These are phyloP conservation scores for Cheilosia vernalis DNA, from an alignment of 2,888 invertebrate species.

Conservation along the genomic window DNA sequence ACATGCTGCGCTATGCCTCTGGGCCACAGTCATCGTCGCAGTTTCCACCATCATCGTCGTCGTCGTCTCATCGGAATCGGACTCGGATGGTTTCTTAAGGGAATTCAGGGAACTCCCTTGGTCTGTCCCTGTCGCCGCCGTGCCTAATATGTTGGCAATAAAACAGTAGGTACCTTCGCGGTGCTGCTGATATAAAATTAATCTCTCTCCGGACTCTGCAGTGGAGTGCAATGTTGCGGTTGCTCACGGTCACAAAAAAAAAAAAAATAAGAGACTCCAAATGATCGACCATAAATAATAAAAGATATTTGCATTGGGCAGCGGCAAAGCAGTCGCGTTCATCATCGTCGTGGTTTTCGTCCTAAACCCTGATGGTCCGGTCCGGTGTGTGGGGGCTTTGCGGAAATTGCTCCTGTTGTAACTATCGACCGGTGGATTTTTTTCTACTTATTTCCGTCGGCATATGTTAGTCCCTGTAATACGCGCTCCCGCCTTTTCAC, in stretches of 20 bases:
- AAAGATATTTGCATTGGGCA: slow-evolving; percentile 77
- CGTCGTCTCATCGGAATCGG: slow-evolving; percentile 1
- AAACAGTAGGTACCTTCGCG: slow-evolving; percentile 78
- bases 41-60: slow-evolving; percentile 31
- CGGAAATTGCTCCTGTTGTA: slow-evolving; percentile 60
- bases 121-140: slow-evolving; percentile 68
- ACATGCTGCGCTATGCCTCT: slow-evolving; percentile 39
- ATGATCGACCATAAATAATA: slow-evolving; percentile 78
- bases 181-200: slow-evolving; percentile 74
- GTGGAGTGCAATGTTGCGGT: slow-evolving; percentile 40
- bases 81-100: slow-evolving; percentile 57
- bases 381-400: slow-evolving; percentile 9
- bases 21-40: slow-evolving; percentile 65
- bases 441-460: slow-evolving; percentile 7
- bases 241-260: slow-evolving; percentile 22
- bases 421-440: slow-evolving; percentile 1
- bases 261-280: slow-evolving; percentile 12
- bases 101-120: slow-evolving; percentile 78
- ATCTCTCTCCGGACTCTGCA: slow-evolving; percentile 37
- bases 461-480: slow-evolving; percentile 68
- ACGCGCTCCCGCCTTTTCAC: background rate
- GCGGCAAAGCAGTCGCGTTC: slow-evolving; percentile 67
- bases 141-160: slow-evolving; percentile 79
- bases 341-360: slow-evolving; percentile 32
- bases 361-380: slow-evolving; percentile 28